Conservation (phyloP, 2,797 vertebrate species). For the Pangasius macronema region DNA sequence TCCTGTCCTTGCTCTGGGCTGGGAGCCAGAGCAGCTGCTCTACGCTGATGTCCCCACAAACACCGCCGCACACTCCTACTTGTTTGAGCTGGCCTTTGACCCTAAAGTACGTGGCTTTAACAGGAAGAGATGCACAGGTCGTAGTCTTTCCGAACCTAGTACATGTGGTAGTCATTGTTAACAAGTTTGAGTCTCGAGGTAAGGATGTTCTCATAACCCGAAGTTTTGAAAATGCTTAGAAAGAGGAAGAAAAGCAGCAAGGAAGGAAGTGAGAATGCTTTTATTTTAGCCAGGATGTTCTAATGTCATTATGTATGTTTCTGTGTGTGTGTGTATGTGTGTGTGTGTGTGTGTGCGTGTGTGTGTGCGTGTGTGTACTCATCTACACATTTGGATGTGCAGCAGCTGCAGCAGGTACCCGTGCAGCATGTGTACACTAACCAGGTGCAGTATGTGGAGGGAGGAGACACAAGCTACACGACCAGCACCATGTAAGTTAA, state of each 20-base stretch:
- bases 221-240: slow-evolving; percentile 8
- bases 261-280: slow-evolving; percentile 11
- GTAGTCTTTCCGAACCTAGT: not conserved
- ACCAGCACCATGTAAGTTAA: slow-evolving; percentile 88
- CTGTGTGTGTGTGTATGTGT: not conserved
- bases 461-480: slow-evolving; percentile 85
- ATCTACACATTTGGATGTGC: slow-evolving; percentile 65
- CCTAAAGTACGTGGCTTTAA: slow-evolving; percentile 68
- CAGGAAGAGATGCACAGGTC: not conserved
- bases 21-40: slow-evolving; percentile 47
- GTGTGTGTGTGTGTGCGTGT: slow-evolving; percentile 33
- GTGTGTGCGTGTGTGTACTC: slow-evolving; percentile 9
- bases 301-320: slow-evolving; percentile 29
- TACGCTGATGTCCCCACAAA: slow-evolving; percentile 44
- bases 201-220: not conserved
- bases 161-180: not conserved
- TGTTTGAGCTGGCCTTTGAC: slow-evolving; percentile 48
- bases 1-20: slow-evolving; percentile 46
- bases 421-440: slow-evolving; percentile 90
- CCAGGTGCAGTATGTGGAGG: slow-evolving; percentile 94
- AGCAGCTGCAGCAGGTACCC: slow-evolving; percentile 88
- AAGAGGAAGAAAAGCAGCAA: slow-evolving; percentile 13
- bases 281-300: slow-evolving; percentile 3
- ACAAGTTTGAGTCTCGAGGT: not conserved
- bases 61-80: slow-evolving; percentile 44